Conservation (phyloP, 2,888 invertebrate genomes). For the Cerceris rybyensis region DNA sequence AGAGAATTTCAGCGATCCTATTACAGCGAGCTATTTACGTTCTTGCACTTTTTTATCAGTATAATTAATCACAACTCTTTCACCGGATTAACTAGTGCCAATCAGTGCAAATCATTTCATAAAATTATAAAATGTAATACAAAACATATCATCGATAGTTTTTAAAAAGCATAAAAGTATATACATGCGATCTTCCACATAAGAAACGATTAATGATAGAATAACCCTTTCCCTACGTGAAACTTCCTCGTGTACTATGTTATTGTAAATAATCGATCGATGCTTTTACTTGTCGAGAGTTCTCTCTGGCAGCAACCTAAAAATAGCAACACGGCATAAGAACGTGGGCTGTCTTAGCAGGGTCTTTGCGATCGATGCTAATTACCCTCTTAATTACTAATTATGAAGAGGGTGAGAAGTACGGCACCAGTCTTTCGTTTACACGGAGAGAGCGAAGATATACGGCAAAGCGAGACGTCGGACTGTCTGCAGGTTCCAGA, state of each 20-base stretch:
- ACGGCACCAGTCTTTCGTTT: conserved; percentile 8
- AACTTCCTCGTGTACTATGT: not conserved
- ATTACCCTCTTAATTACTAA: conserved; percentile 65
- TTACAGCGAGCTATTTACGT: no score
- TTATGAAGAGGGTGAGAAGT: conserved; percentile 48
- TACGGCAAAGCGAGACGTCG: conserved; percentile 51
- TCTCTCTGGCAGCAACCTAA: conserved; percentile 4
- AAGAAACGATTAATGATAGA: no score
- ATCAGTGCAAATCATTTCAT: no score
- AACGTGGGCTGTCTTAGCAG: conserved; percentile 1
- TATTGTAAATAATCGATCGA: conserved; percentile 33
- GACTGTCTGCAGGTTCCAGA: conserved; percentile 59
- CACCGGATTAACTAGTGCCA: no score
- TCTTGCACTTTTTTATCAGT: no score
- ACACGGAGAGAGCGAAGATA: conserved; percentile 34
- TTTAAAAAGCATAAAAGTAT: no score
- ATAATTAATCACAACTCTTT: no score
- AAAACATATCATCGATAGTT: no score
- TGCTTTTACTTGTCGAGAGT: not conserved
- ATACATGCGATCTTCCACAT: no score
- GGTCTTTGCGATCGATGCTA: conserved; percentile 57
- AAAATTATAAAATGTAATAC: no score
- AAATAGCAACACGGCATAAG: conserved; percentile 36
- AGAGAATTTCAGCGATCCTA: no score
- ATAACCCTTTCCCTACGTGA: not conserved